These are phyloP conservation scores for Mizuhopecten yessoensis DNA, from an alignment of 1,140 invertebrate species.

Conservation along the genomic window DNA sequence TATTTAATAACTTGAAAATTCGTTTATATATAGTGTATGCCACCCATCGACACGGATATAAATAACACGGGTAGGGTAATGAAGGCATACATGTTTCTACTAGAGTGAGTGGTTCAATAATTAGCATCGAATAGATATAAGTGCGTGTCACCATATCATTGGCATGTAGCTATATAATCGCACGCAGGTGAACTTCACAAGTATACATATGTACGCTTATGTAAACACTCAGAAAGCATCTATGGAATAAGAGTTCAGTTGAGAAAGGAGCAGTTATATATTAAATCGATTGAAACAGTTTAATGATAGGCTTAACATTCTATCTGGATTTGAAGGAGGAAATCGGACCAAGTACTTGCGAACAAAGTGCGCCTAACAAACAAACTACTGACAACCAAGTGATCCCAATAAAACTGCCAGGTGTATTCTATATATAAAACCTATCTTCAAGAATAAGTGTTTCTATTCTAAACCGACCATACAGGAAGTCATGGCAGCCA, in stretches of 20 bases:
- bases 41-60: slow-evolving; percentile 13
- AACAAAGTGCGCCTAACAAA: not conserved
- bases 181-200: not conserved
- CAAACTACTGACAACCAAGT: not conserved
- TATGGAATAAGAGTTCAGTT: not conserved
- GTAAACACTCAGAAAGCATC: slow-evolving; percentile 27
- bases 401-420: not conserved
- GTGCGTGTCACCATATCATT: not conserved
- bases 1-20: not conserved
- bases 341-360: not conserved
- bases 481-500: not conserved
- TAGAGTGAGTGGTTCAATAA: not conserved
- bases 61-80: not conserved
- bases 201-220: not conserved
- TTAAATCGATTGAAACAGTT: not conserved
- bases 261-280: not conserved
- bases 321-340: not conserved
- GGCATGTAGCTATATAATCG: not conserved
- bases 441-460: not conserved
- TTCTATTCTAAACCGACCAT: not conserved
- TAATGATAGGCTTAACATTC: slow-evolving; percentile 29
- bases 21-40: not conserved
- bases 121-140: not conserved
- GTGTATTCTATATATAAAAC: not conserved
- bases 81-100: not conserved